Percentiles rank a stretch among this genome's conserved stretches.
phyloP scores from a whole-genome alignment of 2,113 vertebrate genomes.

The Tautogolabrus adspersus region DNA sequence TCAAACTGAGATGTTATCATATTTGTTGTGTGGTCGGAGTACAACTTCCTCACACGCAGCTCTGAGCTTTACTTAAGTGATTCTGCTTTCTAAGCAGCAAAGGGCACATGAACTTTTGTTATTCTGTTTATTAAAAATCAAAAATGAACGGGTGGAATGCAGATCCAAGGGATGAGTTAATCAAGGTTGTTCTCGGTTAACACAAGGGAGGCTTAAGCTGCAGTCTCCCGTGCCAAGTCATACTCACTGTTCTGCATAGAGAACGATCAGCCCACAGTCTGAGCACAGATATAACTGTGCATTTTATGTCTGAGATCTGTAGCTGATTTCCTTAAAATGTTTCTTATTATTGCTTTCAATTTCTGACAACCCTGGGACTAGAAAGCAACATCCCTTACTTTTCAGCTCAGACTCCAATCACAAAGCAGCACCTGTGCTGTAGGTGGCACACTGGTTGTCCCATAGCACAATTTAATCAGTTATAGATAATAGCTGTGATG shows the following conservation, averaged over 20 bases:
- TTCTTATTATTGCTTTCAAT: conserved; percentile 58
- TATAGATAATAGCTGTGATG: conserved; percentile 43
- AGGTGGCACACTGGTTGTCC: conserved; percentile 31
- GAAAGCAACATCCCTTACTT: conserved; percentile 47
- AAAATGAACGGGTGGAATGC: conserved; percentile 27
- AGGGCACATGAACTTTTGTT: conserved; percentile 29
- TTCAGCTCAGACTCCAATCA: conserved; percentile 52
- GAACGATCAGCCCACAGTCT: neutral
- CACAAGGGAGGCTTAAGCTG: conserved; percentile 48
- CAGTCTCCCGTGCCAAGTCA: conserved; percentile 38
- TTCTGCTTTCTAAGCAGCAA: conserved; percentile 24
- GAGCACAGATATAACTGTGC: conserved; percentile 18
- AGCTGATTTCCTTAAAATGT: conserved; percentile 48
- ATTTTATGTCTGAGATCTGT: conserved; percentile 51
- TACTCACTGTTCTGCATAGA: conserved; percentile 33
- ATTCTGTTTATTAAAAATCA: conserved; percentile 27
- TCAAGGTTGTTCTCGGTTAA: conserved; percentile 54
- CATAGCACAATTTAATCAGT: conserved; percentile 35
- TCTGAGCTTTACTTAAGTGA: conserved; percentile 31
- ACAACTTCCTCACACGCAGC: conserved; percentile 6
- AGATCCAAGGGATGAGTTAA: conserved; percentile 54
- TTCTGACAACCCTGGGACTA: conserved; percentile 38
- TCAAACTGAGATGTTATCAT: conserved; percentile 20
- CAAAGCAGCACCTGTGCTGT: conserved; percentile 46
- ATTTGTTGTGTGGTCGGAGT: conserved; percentile 21